Conservation (phyloP, 2,888 invertebrate genomes). For the Spilarctia lutea region DNA sequence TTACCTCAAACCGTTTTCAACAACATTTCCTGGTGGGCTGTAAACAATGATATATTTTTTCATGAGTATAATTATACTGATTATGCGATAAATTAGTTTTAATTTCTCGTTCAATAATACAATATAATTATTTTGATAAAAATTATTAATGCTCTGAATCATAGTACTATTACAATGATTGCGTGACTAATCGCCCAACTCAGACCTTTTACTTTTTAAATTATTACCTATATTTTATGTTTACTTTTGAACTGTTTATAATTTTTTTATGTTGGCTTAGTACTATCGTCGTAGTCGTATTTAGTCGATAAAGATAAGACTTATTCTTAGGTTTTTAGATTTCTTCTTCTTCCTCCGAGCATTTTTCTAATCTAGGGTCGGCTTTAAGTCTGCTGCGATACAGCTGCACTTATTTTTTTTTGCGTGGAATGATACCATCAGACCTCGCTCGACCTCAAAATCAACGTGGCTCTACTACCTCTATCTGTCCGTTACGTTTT, state of each 20-base stretch:
- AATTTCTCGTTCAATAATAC: background rate
- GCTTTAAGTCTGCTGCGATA: too few relatives aligned
- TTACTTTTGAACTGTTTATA: background rate
- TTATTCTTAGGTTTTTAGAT: background rate
- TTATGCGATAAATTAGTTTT: background rate
- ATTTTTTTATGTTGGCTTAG: background rate
- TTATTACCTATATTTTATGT: background rate
- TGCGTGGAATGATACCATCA: too few relatives aligned
- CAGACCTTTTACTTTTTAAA: background rate
- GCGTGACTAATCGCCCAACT: background rate
- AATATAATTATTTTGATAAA: background rate
- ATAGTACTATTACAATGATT: background rate
- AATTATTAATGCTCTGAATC: background rate
- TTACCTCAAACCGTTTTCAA: constrained; percentile 78
- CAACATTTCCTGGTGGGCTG: constrained; percentile 79
- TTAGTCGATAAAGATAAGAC: background rate
- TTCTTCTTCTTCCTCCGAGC: background rate
- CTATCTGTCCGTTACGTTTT: too few relatives aligned
- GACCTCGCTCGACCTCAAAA: too few relatives aligned
- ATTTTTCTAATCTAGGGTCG: too few relatives aligned
- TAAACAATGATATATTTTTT: constrained; percentile 59
- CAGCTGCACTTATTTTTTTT: too few relatives aligned
- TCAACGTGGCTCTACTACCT: too few relatives aligned
- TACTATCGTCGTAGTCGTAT: background rate
- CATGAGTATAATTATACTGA: constrained; percentile 26